A percentile compares a stretch with the other conserved stretches of the same genome.
phyloP scores from a whole-genome alignment of 2,888 invertebrate species.

The Pasiphila rectangulata region DNA sequence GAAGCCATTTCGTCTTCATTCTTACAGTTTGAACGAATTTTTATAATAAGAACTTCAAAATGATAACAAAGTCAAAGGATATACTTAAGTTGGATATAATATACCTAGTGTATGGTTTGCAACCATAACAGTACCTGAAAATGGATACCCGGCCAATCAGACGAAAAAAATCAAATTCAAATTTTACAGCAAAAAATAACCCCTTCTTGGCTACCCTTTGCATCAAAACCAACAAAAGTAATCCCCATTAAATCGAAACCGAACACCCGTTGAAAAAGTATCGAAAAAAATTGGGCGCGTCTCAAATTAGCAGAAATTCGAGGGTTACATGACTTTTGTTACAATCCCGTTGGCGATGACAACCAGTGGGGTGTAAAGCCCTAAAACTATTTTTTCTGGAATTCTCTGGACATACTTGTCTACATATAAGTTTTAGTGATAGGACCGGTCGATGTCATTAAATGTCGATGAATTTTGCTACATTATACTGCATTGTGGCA shows the following conservation, averaged over 20 bases:
- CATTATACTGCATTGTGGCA: too few species aligned
- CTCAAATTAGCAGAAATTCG: conserved; percentile 50
- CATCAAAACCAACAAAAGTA: conserved; percentile 50
- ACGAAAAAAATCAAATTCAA: conserved; percentile 7
- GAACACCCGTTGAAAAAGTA: conserved; percentile 54
- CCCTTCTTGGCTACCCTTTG: conserved; percentile 43
- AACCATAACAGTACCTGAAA: neutral
- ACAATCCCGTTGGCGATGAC: conserved; percentile 52
- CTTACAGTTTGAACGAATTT: conserved; percentile 2
- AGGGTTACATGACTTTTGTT: conserved; percentile 66
- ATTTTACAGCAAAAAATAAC: conserved; percentile 41
- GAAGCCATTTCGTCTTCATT: conserved; percentile 24
- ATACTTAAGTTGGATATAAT: too few species aligned
- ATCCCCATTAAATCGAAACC: conserved; percentile 70
- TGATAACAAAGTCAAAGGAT: too few species aligned
- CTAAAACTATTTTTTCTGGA: conserved; percentile 57
- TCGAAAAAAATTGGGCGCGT: conserved; percentile 42
- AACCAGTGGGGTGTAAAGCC: conserved; percentile 54
- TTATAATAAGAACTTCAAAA: too few species aligned
- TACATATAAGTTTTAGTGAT: conserved; percentile 41
- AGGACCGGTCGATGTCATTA: conserved; percentile 16
- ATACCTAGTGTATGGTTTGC: too few species aligned
- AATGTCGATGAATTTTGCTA: neutral
- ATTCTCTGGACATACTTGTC: conserved; percentile 42
- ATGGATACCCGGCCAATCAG: conserved; percentile 6